Base-by-base conservation (phyloP, 2,888 invertebrate genomes). In the Lissocephala sabroskyi region DNA sequence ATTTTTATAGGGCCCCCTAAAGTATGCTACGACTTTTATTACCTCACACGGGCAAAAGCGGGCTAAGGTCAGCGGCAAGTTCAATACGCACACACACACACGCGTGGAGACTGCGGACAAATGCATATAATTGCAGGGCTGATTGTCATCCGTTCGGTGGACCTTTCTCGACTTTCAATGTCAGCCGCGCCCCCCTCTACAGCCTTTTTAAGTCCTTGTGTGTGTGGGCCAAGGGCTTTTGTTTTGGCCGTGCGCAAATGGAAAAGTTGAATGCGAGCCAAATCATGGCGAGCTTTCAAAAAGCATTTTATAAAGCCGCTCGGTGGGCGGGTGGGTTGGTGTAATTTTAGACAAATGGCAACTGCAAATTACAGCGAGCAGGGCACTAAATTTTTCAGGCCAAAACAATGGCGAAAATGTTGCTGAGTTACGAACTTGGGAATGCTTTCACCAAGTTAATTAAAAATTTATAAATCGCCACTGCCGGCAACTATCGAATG, bases 1-100 rank as follows among this genome's bases (percentile, higher is more conserved):
- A n/a, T n/a, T n/a, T n/a, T n/a, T n/a, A n/a, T n/a, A n/a, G n/a
- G 29, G 45, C 41, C 55, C 58, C 70, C 58, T 65, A 65, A 76
- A 73, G 47, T 73, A 70, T 68, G 60, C 76, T 56, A 47, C 53
- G 56, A 48, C 13, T 53, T 54, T 47, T 44, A 39, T 16, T 28
- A 35, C 30, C 26, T 16, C n/a, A 14, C 29, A 33, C 28, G 7
- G 26, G 39, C 26, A 19, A 77, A 71, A 59, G 50, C 58, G 62
- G 71, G 71, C 71, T 71, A 71, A 71, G 71, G 71, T 77, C 77
- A 74, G 54, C 54, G 42, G 44, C 66, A 70, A 58, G 77, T 77
- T 74, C 77, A 71, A 70, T 74, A 62, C 11, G 41, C n/a, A 26
- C 41, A 49, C 23, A 35, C 29, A 30, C 41, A 39, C 36, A 37